phyloP scores from a whole-genome alignment of 2,888 invertebrate species.

The Xanthia togata region DNA sequence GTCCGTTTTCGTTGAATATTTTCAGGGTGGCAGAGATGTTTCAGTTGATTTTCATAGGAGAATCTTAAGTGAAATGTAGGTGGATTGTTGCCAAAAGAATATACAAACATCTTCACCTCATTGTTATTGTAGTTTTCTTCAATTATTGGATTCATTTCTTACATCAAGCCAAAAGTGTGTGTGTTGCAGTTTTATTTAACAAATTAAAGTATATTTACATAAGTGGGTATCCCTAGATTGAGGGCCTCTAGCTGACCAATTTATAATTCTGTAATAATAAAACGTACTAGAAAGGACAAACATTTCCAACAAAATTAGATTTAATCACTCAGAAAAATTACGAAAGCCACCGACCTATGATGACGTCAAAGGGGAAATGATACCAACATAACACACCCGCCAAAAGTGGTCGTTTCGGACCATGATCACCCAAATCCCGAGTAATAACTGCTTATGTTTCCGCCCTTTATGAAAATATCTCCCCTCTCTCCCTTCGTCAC shows the following conservation, averaged over 20 bases:
- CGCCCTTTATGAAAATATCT: conserved; percentile 61
- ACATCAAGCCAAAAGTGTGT: neutral
- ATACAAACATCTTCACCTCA: neutral
- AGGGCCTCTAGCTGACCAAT: too few species aligned
- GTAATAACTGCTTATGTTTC: conserved; percentile 66
- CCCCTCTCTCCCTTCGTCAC: conserved; percentile 14
- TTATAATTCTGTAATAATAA: neutral
- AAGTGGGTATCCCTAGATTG: too few species aligned
- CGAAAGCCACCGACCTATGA: conserved; percentile 44
- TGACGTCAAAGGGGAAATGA: conserved; percentile 54
- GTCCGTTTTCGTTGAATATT: conserved; percentile 8
- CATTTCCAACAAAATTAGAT: neutral
- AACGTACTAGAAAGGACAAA: neutral
- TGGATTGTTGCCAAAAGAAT: conserved; percentile 23
- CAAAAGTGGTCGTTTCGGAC: conserved; percentile 52
- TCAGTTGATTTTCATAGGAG: neutral
- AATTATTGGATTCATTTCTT: neutral
- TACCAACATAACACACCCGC: conserved; percentile 43
- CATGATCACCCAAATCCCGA: conserved; percentile 60
- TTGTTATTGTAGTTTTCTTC: neutral
- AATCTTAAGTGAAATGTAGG: conserved; percentile 12
- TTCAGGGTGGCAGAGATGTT: neutral
- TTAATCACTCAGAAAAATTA: conserved; percentile 26
- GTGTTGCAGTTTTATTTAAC: neutral
- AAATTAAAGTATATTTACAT: neutral